Evolutionary conservation across 2,113 vertebrate genomes (phyloP).

Genomic region (Porphyrio hochstetteri): DNA sequence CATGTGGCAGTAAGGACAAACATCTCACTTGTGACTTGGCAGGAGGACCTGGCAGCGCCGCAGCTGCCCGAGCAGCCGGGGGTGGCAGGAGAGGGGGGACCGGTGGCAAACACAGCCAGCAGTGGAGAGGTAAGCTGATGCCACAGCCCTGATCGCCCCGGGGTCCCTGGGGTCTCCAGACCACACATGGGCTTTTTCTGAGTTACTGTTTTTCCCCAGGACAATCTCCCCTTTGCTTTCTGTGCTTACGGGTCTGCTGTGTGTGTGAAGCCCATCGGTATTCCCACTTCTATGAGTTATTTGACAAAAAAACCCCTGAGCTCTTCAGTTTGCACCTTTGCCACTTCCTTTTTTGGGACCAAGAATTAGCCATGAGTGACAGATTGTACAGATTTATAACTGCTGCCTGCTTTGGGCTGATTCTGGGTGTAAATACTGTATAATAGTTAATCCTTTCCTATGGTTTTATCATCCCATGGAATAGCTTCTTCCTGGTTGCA

Average conservation of each 20-base stretch:
- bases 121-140: constrained; percentile 51
- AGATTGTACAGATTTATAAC: not conserved
- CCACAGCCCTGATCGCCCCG: fast-evolving
- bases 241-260: not conserved
- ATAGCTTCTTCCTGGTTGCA: not conserved
- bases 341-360: not conserved
- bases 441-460: not conserved
- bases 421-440: not conserved
- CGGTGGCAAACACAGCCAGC: not conserved
- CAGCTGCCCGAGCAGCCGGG: constrained; percentile 8
- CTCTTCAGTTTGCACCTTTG: not conserved
- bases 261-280: fast-evolving
- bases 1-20: not conserved
- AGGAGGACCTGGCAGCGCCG: constrained; percentile 65
- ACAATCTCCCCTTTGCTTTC: not conserved
- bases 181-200: fast-evolving
- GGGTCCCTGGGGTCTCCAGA: fast-evolving
- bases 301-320: not conserved
- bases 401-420: not conserved
- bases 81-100: constrained; percentile 30
- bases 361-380: not conserved
- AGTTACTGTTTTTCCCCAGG: not conserved
- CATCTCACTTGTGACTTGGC: constrained; percentile 13
- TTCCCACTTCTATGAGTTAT: not conserved
- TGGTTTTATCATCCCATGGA: not conserved